Evolutionary conservation across 1,140 invertebrate species (phyloP), one percentile per base, ranked within the genome.

Genomic region (Procambarus virginalis): DNA sequence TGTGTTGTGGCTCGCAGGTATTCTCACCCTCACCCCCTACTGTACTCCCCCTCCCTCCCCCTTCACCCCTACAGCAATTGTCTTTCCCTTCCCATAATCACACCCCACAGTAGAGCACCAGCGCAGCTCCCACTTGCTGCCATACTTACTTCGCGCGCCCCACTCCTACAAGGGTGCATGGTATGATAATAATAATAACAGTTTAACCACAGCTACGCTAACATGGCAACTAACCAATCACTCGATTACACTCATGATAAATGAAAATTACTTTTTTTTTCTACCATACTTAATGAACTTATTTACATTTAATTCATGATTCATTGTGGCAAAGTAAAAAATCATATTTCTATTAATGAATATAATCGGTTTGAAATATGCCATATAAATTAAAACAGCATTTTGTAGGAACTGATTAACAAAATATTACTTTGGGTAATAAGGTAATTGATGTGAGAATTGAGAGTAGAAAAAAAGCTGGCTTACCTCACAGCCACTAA

Each of bases 81-180:
- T 81, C 75, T 58, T 75, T 8, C 87, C 49, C 73, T 81, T 48
- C 10, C 46, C 75, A 84, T 73, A 73, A 84, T 84, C 82, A 84
- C 82, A 84, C 82, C 82, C 82, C 82, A 70, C 46, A 84, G 82
- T 68, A 84, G 82, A 84, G 82, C 82, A 84, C 82, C 82, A 84
- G 82, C 82, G 82, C 82, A 84, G 82, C 82, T 73, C 82, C 82
- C 82, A 84, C 64, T 84, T 84, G 82, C 88, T 79, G 75, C 73
- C 81, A 89, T 89, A 89, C 88, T 89, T 89, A 89, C 88, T 89
- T 89, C 81, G 80, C 88, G 82, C 88, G 81, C 82, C 88, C 82
- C 88, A 77, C 81, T 89, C 88, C 88, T 89, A 89, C 70, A 84
- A 89, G 88, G 81, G 88, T 89, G 88, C 88, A 89, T 89, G 88